phyloP scores from a whole-genome alignment of 2,797 vertebrate species.

The Coregonus sp. region DNA sequence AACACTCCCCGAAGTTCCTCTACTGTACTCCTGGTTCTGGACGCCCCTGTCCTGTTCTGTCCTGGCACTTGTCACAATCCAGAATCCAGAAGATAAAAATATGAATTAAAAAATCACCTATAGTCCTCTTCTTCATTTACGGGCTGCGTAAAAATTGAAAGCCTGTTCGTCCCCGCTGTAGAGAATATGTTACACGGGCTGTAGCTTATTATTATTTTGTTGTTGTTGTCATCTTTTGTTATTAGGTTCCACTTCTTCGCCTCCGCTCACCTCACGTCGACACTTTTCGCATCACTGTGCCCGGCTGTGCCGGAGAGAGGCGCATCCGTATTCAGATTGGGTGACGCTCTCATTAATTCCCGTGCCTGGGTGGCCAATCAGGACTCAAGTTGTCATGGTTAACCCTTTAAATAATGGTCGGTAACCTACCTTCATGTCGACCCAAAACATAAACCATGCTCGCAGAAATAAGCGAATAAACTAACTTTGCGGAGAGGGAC shows the following conservation, averaged over 20 bases:
- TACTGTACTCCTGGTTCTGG: constrained; percentile 46
- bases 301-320: constrained; percentile 82
- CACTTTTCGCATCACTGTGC: constrained; percentile 89
- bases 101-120: constrained; percentile 45
- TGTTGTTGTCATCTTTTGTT: constrained; percentile 61
- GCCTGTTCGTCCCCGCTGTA: constrained; percentile 36
- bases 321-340: constrained; percentile 93
- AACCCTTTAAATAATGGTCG: constrained; percentile 89
- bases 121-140: constrained; percentile 16
- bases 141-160: constrained; percentile 36
- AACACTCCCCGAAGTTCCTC: constrained; percentile 30
- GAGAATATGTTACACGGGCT: neutral
- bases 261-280: constrained; percentile 82
- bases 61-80: constrained; percentile 63
- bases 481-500: neutral
- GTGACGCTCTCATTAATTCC: constrained; percentile 84
- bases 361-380: constrained; percentile 81
- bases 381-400: constrained; percentile 81
- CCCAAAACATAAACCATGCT: constrained; percentile 21
- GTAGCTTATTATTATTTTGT: constrained; percentile 60
- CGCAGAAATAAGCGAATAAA: constrained; percentile 2
- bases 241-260: constrained; percentile 58
- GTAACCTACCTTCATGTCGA: constrained; percentile 79
- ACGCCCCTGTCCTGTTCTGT: neutral
- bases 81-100: constrained; percentile 38